A percentile compares a stretch with the other conserved stretches of the same genome.
phyloP scores from a whole-genome alignment of 2,113 vertebrate genomes.

The Pipa parva region DNA sequence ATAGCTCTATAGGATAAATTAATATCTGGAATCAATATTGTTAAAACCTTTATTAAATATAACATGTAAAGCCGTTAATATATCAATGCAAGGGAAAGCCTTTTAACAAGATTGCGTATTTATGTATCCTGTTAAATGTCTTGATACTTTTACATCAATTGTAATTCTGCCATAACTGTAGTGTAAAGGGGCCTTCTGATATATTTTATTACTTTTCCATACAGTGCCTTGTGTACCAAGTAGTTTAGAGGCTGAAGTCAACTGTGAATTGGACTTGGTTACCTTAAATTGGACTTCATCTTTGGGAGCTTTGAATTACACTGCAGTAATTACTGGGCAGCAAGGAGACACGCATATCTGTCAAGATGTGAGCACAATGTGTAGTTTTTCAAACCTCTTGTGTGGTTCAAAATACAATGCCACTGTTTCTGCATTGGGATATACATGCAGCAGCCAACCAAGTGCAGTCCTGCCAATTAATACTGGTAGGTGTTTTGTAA shows the following conservation, averaged over 20 bases:
- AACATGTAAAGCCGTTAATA: conserved; percentile 52
- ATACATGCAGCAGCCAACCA: not conserved
- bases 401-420: not conserved
- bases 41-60: conserved; percentile 43
- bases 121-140: too few species aligned
- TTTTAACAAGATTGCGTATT: too few species aligned
- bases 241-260: not conserved
- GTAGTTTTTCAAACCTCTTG: not conserved
- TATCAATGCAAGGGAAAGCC: too few species aligned
- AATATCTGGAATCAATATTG: too few species aligned
- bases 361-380: not conserved
- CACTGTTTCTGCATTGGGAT: not conserved
- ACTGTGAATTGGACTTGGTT: not conserved
- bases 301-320: conserved; percentile 8
- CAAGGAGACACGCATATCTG: not conserved
- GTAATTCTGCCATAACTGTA: not conserved
- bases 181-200: not conserved
- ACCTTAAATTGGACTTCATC: not conserved
- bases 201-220: not conserved
- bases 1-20: too few species aligned
- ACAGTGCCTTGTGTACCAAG: conserved; percentile 20
- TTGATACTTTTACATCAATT: too few species aligned
- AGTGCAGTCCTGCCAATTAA: not conserved
- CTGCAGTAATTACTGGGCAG: not conserved
- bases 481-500: not conserved